Conservation (phyloP, 2,113 vertebrate genomes). For the Callionymus lyra region DNA sequence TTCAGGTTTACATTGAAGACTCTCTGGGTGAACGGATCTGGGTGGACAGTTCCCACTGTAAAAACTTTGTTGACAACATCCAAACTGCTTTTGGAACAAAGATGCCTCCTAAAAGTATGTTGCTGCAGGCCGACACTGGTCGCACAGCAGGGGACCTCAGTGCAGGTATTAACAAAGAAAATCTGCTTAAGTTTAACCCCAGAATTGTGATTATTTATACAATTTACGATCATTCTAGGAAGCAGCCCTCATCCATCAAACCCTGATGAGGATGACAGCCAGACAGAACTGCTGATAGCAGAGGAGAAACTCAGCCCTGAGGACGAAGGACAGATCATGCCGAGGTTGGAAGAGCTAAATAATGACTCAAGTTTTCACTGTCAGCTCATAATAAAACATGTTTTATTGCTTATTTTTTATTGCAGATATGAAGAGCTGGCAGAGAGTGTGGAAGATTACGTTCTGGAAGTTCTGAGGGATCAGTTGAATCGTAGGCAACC, state of each 20-base stretch:
- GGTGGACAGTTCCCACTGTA: constrained; percentile 97
- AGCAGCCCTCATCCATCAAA: constrained; percentile 93
- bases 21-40: constrained; percentile 94
- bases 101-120: constrained; percentile 91
- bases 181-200: not conserved
- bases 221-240: no score
- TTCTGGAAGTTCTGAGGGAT: constrained; percentile 88
- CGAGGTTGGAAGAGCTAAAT: constrained; percentile 68
- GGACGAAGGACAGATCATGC: constrained; percentile 91
- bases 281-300: constrained; percentile 87
- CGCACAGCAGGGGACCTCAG: constrained; percentile 85
- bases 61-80: constrained; percentile 92
- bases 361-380: not conserved
- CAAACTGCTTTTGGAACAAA: constrained; percentile 94
- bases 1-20: constrained; percentile 95
- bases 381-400: not conserved
- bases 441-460: constrained; percentile 94
- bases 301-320: constrained; percentile 97
- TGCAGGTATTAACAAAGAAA: constrained; percentile 69
- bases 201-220: not conserved
- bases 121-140: constrained; percentile 81
- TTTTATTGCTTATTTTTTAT: not conserved
- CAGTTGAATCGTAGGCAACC: constrained; percentile 93
- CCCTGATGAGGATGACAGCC: constrained; percentile 93
- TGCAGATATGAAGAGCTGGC: constrained; percentile 87